A percentile compares a stretch with the other conserved stretches of the same genome.
Evolutionary conservation across 2,888 invertebrate species (phyloP).

Genomic region (Cataglyphis altisquamis): DNA sequence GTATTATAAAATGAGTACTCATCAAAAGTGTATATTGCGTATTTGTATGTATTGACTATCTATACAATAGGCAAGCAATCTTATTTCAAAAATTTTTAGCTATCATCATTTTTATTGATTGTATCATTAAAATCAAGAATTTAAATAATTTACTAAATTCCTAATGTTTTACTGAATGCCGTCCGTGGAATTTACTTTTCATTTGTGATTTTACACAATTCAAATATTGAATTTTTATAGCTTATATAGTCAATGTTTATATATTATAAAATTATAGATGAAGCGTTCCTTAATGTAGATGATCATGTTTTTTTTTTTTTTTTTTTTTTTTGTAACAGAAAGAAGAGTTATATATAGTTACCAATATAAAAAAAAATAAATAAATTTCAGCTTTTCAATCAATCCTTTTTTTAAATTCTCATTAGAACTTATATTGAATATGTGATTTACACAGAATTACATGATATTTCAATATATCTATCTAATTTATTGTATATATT

Average conservation of each 20-base stretch:
- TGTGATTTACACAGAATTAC: neutral
- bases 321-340: neutral
- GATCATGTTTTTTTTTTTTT: neutral
- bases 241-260: neutral
- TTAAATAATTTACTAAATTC: constrained; percentile 21
- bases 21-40: neutral
- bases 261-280: neutral
- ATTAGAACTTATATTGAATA: neutral
- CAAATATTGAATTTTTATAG: constrained; percentile 6
- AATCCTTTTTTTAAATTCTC: neutral
- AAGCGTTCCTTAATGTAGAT: neutral
- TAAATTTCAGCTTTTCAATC: constrained; percentile 28
- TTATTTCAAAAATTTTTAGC: constrained; percentile 14
- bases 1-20: neutral
- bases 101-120: neutral
- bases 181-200: constrained; percentile 16
- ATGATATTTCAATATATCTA: neutral
- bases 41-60: neutral
- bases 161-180: neutral
- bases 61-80: neutral
- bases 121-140: neutral
- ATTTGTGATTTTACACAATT: neutral
- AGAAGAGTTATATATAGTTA: constrained; percentile 14
- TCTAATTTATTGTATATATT: neutral
- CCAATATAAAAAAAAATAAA: constrained; percentile 7